These are phyloP conservation scores for Magallana ariakensis DNA, from an alignment of 1,140 invertebrate species.

Conservation along the genomic window DNA sequence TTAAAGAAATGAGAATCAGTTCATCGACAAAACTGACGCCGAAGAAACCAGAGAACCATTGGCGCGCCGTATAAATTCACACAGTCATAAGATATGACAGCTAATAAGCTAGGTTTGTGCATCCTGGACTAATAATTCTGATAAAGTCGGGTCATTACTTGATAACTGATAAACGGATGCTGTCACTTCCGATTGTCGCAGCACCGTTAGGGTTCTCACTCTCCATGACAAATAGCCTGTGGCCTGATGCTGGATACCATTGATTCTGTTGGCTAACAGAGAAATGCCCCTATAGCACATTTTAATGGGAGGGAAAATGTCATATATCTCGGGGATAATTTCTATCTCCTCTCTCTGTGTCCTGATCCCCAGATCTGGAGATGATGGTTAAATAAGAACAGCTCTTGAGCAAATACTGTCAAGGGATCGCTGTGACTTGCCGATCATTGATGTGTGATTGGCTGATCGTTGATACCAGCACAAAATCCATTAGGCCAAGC, in stretches of 20 bases:
- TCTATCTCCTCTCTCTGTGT: not conserved
- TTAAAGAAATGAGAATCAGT: too few relatives aligned
- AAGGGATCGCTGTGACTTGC: not conserved
- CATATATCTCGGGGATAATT: not conserved
- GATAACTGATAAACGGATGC: not conserved
- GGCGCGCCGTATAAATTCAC: too few relatives aligned
- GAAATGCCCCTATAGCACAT: not conserved
- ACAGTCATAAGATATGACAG: too few relatives aligned
- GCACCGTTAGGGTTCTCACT: not conserved
- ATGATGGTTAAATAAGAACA: conserved; percentile 12
- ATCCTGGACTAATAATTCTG: not conserved
- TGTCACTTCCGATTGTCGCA: not conserved
- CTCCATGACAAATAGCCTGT: not conserved
- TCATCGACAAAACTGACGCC: too few relatives aligned
- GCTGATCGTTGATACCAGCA: not conserved
- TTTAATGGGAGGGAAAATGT: not conserved
- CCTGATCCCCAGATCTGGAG: not conserved
- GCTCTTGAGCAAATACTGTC: conserved; percentile 4
- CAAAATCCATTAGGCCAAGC: not conserved
- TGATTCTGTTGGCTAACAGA: not conserved
- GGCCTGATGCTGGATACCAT: not conserved
- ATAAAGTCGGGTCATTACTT: not conserved
- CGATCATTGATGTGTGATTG: not conserved
- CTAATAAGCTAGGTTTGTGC: not conserved
- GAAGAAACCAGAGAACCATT: too few relatives aligned